Evolutionary conservation across 2,888 invertebrate species (phyloP).

Genomic region (Eupelmus urozonus): DNA sequence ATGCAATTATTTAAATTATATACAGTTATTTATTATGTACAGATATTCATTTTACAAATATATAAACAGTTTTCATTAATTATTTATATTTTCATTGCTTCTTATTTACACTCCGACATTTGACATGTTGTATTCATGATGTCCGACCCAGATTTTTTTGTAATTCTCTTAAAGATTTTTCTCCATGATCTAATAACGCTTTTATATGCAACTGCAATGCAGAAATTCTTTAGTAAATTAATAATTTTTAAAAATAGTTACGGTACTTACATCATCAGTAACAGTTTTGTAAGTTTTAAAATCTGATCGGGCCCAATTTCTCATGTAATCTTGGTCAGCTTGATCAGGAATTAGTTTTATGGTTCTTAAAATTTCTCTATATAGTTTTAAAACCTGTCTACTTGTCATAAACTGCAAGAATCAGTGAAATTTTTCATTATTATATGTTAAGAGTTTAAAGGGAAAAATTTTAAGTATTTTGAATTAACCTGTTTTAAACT

Average conservation of each 20-base stretch:
- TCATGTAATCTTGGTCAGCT: conserved; percentile 82
- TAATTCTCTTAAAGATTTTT: conserved; percentile 84
- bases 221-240: conserved; percentile 1
- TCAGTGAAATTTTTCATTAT: conserved; percentile 30
- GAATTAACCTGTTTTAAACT: conserved; percentile 66
- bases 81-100: conserved; percentile 24
- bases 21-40: conserved; percentile 27
- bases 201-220: conserved; percentile 80
- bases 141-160: conserved; percentile 78
- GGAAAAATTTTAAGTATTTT: conserved; percentile 3
- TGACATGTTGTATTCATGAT: conserved; percentile 31
- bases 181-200: conserved; percentile 84
- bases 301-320: conserved; percentile 86
- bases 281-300: conserved; percentile 85
- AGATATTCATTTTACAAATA: conserved; percentile 22
- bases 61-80: conserved; percentile 35
- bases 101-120: neutral
- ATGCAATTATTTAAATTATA: conserved; percentile 58
- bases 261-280: conserved; percentile 82
- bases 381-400: conserved; percentile 87
- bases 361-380: conserved; percentile 85
- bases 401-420: conserved; percentile 85
- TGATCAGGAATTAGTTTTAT: conserved; percentile 83
- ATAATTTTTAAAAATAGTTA: conserved; percentile 29
- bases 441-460: neutral